Conservation (phyloP, 2,797 vertebrate species). For the Cephalopachus bancanus region DNA sequence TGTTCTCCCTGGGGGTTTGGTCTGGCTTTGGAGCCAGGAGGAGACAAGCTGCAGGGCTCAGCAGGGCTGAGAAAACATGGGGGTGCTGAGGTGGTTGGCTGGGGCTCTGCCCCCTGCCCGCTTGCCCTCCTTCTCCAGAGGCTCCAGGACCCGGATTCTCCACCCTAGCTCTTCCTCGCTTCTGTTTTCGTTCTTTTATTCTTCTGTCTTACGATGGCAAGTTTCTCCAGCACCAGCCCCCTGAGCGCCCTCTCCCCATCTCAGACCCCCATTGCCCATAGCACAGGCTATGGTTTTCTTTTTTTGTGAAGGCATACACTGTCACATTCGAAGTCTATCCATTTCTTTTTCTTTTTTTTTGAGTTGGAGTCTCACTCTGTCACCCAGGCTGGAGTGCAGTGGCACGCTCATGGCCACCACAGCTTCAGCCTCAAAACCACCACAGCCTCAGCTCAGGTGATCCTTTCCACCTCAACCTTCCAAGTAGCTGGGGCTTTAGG, state of each 20-base stretch:
- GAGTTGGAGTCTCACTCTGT: too few relatives aligned
- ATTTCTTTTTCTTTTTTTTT: too few relatives aligned
- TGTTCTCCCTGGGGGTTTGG: conserved; percentile 28
- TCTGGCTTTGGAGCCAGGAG: conserved; percentile 62
- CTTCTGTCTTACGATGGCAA: neutral
- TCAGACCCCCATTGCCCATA: neutral
- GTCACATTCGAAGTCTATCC: neutral
- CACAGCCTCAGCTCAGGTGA: too few relatives aligned
- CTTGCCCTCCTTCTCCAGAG: conserved; percentile 54
- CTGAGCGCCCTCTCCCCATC: neutral
- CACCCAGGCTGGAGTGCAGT: too few relatives aligned
- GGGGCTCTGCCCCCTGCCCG: conserved; percentile 33
- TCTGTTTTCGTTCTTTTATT: conserved; percentile 4
- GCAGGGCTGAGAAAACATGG: conserved; percentile 5
- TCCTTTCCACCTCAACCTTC: too few relatives aligned
- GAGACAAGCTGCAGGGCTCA: conserved; percentile 6
- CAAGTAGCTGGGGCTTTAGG: too few relatives aligned
- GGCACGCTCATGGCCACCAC: too few relatives aligned
- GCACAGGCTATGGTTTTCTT: neutral
- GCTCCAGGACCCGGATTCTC: conserved; percentile 39
- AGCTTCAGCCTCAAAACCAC: too few relatives aligned
- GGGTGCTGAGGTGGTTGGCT: neutral
- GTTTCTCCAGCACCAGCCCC: neutral
- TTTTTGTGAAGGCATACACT: neutral
- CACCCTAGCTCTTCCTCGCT: neutral